Percentiles rank a stretch among this genome's conserved stretches.
These are phyloP conservation scores for Deroplatys truncata DNA, from an alignment of 2,888 invertebrate species.

Conservation along the genomic window DNA sequence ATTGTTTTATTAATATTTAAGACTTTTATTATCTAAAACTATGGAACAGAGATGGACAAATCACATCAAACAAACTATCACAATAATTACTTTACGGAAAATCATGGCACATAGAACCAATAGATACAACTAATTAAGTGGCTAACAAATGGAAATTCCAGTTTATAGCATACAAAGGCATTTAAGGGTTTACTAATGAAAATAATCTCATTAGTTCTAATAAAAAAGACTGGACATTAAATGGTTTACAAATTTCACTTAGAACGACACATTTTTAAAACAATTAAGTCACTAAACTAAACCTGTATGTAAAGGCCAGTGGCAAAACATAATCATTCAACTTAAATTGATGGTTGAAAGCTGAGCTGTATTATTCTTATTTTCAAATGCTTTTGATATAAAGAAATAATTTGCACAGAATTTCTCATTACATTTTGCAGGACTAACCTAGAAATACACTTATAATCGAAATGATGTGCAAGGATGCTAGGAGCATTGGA, in stretches of 20 bases:
- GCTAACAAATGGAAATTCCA: neutral
- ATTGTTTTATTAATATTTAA: neutral
- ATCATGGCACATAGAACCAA: neutral
- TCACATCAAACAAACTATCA: neutral
- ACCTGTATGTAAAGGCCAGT: neutral
- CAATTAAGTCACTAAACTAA: neutral
- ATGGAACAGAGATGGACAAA: constrained; percentile 12
- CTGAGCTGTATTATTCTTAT: neutral
- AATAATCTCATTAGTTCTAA: neutral
- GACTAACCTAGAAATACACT: too few relatives aligned
- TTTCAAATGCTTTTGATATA: neutral
- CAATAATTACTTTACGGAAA: neutral
- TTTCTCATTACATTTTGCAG: neutral
- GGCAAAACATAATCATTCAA: neutral
- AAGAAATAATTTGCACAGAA: neutral
- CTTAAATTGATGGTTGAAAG: too few relatives aligned
- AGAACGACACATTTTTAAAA: neutral
- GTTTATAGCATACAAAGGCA: neutral
- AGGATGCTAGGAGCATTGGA: too few relatives aligned
- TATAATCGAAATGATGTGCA: too few relatives aligned
- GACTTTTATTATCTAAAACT: neutral
- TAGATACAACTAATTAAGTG: neutral
- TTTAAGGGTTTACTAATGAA: neutral
- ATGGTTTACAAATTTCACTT: neutral
- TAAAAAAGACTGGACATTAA: neutral